Evolutionary conservation across 2,113 vertebrate genomes (phyloP).

Genomic region (Crotalus tigris): DNA sequence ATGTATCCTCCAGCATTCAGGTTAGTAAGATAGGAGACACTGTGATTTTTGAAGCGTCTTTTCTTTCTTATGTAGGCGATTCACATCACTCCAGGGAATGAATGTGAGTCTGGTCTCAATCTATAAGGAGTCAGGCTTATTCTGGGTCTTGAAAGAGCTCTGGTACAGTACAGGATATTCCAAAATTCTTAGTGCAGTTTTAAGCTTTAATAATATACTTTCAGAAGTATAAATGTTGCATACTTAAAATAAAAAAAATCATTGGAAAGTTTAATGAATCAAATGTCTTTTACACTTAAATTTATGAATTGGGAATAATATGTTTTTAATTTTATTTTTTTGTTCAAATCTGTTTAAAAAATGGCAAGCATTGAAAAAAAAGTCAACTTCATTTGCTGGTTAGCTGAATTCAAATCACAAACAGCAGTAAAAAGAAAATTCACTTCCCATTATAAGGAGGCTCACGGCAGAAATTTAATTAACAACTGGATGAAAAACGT

Average conservation of each 20-base stretch:
- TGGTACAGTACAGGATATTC: background rate
- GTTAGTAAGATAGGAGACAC: constrained; percentile 48
- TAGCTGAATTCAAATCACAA: background rate
- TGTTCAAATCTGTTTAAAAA: background rate
- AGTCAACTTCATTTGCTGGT: background rate
- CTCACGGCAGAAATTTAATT: background rate
- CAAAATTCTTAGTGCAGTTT: background rate
- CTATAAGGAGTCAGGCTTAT: background rate
- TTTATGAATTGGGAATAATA: background rate
- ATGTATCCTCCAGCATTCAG: constrained; percentile 93
- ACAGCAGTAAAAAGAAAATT: background rate
- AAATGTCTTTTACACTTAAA: background rate
- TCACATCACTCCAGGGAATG: constrained; percentile 23
- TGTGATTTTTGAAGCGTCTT: constrained; percentile 10
- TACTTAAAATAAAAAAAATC: background rate
- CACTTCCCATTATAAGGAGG: background rate
- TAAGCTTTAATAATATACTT: background rate
- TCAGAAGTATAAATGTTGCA: background rate
- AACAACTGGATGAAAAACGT: background rate
- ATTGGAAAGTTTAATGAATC: background rate
- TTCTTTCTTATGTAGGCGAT: constrained; percentile 22
- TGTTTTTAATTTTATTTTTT: background rate
- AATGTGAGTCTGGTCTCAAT: background rate
- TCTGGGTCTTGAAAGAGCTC: background rate
- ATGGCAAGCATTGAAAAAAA: background rate